Percentiles rank a stretch among this genome's conserved stretches.
Conservation (phyloP, 2,797 vertebrate species). For the Perodicticus potto region DNA sequence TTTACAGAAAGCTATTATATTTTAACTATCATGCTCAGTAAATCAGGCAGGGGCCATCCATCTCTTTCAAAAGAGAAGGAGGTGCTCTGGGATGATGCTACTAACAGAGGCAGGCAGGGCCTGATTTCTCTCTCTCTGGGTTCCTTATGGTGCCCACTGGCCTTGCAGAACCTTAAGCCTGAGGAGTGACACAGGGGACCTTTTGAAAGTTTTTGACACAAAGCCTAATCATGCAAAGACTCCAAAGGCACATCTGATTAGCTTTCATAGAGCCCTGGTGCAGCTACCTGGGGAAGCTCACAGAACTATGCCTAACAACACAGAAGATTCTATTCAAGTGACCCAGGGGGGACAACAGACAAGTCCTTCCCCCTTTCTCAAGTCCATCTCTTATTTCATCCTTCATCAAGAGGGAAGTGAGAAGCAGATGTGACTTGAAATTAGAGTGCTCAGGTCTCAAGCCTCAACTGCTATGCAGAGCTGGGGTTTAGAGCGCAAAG, state of each 20-base stretch:
- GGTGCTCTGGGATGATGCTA: not conserved
- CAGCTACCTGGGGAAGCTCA: not conserved
- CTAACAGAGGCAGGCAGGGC: not conserved
- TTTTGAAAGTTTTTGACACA: constrained; percentile 67
- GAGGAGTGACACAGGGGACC: not conserved
- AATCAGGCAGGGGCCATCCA: constrained; percentile 75
- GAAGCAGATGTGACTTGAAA: not conserved
- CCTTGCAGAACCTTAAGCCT: constrained; percentile 34
- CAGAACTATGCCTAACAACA: not conserved
- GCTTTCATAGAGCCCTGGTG: not conserved
- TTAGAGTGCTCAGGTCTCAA: not conserved
- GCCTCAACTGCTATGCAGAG: not conserved
- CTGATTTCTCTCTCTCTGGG: not conserved
- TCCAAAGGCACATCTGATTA: constrained; percentile 52
- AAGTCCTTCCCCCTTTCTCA: not conserved
- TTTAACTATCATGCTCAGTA: constrained; percentile 84
- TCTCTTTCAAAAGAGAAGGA: constrained; percentile 68
- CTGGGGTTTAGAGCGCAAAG: not conserved
- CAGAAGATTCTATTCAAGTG: not conserved
- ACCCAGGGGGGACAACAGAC: fast-evolving
- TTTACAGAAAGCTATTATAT: constrained; percentile 81
- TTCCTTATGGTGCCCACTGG: not conserved
- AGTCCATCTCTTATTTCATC: not conserved
- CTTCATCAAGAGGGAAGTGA: not conserved
- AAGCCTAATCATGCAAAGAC: constrained; percentile 53